Conservation (phyloP, 2,888 invertebrate species). For the Nomada hirtipes region DNA sequence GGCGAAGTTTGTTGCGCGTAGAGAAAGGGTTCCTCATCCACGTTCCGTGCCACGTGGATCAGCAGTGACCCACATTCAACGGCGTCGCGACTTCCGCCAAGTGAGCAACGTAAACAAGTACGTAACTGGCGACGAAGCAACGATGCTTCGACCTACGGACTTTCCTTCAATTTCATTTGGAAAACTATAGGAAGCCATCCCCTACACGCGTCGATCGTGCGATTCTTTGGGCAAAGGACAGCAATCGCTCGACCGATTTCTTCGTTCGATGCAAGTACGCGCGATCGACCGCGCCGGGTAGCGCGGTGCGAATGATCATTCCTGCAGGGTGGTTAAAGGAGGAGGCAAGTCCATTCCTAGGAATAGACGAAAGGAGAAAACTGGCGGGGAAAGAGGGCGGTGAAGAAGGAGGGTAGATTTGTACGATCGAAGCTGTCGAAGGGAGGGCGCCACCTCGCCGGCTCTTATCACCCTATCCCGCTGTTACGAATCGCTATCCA, state of each 20-base stretch:
- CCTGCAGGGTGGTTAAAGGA: too few relatives aligned
- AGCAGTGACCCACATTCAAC: background rate
- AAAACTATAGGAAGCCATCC: too few relatives aligned
- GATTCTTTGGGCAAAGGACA: too few relatives aligned
- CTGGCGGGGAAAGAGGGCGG: constrained; percentile 34
- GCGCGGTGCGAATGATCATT: too few relatives aligned
- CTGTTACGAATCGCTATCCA: background rate
- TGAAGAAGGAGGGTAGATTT: constrained; percentile 45
- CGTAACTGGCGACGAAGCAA: too few relatives aligned
- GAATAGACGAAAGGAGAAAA: constrained; percentile 11
- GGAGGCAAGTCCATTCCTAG: background rate
- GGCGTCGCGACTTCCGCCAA: background rate
- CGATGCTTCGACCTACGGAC: too few relatives aligned
- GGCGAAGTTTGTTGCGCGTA: too few relatives aligned
- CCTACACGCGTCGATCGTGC: background rate
- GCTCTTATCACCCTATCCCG: constrained; percentile 53
- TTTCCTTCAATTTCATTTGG: too few relatives aligned
- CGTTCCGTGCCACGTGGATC: constrained; percentile 30
- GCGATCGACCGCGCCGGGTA: too few relatives aligned
- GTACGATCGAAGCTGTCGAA: constrained; percentile 78
- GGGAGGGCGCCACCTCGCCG: constrained; percentile 80
- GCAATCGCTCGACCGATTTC: too few relatives aligned
- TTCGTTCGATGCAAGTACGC: too few relatives aligned
- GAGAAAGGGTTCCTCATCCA: background rate
- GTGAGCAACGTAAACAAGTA: constrained; percentile 1